Base-by-base conservation (phyloP, 2,888 invertebrate species). In the Eristalis intricaria region DNA sequence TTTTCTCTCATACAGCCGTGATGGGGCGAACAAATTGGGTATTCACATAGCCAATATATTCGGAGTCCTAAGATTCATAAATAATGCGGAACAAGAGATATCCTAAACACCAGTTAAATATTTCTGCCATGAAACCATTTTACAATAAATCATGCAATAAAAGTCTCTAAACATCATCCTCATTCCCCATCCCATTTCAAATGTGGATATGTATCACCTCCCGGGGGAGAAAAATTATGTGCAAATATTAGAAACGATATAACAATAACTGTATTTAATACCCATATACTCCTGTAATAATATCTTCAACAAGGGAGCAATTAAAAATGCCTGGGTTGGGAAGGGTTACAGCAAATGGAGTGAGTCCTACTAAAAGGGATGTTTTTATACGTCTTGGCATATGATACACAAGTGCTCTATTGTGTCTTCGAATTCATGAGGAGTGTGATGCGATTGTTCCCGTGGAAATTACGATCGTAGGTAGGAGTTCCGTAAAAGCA, bases 261-360 rank as follows among this genome's bases (percentile, higher is more conserved):
- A 86, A 71, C 86, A 86, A 86, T 82, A 86, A 86, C 82, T 78
- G 82, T 86, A 86, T 86, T 86, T 82, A 86, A 78, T 86, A 78
- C 70, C 70, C 86, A 82, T 82, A 86, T 74, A 75, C 86, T 75
- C 78, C 70, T 82, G 64, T 75, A 82, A 86, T 86, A 82, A 82
- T 82, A 86, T 86, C 82, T 78, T 82, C 86, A 86, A 82, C 86
- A 74, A 75, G 86, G 86, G 86, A 86, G 86, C 82, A 86, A 86
- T 86, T 86, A 86, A 86, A 82, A 78, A 78, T 82, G 77, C 73
- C 70, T 78, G 78, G 65, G 61, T 26, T 22, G 3, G 22, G 40
- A 68, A 71, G 68, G 43, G 65, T 40, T 74, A 64, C 56, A 8
- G 1, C 10, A 32, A 38, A 58, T n/a, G 71, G 66, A 64, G 22